Evolutionary conservation across 2,797 vertebrate species (phyloP).

Genomic region (Poeciliopsis paucimaculata): DNA sequence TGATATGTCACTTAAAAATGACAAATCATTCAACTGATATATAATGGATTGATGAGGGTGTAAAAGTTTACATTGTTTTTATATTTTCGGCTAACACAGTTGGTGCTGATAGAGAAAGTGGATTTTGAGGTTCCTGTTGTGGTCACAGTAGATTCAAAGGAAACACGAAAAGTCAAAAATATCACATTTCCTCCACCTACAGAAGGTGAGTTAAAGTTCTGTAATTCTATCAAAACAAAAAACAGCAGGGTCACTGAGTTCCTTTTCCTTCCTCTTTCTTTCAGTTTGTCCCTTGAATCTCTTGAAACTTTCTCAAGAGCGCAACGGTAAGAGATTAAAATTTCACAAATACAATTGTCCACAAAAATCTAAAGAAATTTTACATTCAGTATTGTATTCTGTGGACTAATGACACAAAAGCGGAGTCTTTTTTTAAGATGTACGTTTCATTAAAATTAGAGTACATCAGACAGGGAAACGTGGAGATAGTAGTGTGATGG

Average conservation of each 20-base stretch:
- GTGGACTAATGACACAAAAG: not conserved
- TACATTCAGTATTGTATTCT: not conserved
- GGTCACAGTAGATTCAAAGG: conserved; percentile 33
- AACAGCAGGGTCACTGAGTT: conserved; percentile 3
- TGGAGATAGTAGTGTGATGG: not conserved
- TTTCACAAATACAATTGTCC: not conserved
- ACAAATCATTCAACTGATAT: too few relatives aligned
- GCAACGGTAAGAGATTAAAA: conserved; percentile 47
- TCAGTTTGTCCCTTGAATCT: conserved; percentile 56
- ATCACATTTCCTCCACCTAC: conserved; percentile 61
- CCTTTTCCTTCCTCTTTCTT: not conserved
- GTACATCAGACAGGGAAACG: not conserved
- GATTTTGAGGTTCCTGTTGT: conserved; percentile 55
- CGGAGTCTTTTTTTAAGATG: not conserved
- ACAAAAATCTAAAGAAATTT: not conserved
- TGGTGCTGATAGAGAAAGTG: conserved; percentile 59
- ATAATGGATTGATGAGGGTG: too few relatives aligned
- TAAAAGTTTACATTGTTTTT: not conserved
- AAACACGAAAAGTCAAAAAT: not conserved
- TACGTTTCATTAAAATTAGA: not conserved
- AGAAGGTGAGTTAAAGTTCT: conserved; percentile 54
- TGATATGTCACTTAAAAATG: not conserved
- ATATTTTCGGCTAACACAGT: conserved; percentile 58
- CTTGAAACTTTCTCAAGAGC: conserved; percentile 10
- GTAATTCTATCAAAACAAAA: not conserved